phyloP scores from a whole-genome alignment of 2,113 vertebrate genomes.

The Pelobates fuscus region DNA sequence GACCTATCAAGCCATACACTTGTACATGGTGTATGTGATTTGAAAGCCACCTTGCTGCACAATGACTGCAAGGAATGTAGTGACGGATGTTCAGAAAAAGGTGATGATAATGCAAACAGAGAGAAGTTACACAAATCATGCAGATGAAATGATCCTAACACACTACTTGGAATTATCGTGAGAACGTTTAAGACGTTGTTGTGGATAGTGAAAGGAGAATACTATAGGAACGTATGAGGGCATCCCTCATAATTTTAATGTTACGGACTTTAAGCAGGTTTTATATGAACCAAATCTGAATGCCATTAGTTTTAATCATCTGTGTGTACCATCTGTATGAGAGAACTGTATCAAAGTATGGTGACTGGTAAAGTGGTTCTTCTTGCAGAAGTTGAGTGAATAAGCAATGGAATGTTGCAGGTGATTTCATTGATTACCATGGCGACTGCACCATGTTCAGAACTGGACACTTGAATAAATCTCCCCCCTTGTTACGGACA shows the following conservation, averaged over 20 bases:
- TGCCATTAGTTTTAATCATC: no score
- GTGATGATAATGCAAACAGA: constrained; percentile 40
- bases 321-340: no score
- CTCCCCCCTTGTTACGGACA: no score
- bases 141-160: constrained; percentile 24
- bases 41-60: constrained; percentile 11
- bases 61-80: constrained; percentile 41
- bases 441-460: no score
- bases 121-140: constrained; percentile 19
- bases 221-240: background rate
- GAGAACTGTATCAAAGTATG: no score
- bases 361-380: no score
- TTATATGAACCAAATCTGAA: no score
- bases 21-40: constrained; percentile 29
- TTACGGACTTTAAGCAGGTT: no score
- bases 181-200: background rate
- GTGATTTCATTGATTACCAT: no score
- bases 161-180: background rate
- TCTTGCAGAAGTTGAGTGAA: no score
- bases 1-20: constrained; percentile 31
- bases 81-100: constrained; percentile 22
- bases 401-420: no score
- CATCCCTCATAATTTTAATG: background rate
- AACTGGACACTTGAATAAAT: no score
- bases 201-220: constrained; percentile 10